Evolutionary conservation across 2,888 invertebrate genomes (phyloP).

Genomic region (Pecten maximus): DNA sequence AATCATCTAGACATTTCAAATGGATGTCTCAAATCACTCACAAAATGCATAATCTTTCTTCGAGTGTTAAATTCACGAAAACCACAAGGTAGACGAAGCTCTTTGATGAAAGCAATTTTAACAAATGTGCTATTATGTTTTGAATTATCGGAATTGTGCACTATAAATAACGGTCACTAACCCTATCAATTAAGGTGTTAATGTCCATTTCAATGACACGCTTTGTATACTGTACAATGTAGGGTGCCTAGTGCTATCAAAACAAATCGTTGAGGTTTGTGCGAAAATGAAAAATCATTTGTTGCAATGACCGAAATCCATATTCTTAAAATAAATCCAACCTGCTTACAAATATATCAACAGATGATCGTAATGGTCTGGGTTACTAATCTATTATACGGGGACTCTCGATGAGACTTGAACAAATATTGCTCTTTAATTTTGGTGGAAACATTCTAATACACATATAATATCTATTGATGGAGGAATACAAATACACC

Average conservation of each 20-base stretch:
- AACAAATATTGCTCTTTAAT: not conserved
- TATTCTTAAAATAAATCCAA: not conserved
- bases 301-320: not conserved
- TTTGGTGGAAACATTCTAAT: not conserved
- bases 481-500: not conserved
- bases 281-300: not conserved
- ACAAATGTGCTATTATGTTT: not conserved
- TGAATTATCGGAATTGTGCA: not conserved
- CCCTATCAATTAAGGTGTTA: constrained; percentile 18
- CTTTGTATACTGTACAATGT: not conserved
- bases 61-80: not conserved
- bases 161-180: not conserved
- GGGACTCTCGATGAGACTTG: not conserved
- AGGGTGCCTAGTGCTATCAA: not conserved
- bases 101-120: not conserved
- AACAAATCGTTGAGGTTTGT: not conserved
- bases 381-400: not conserved
- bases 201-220: not conserved
- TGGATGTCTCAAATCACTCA: too few relatives aligned
- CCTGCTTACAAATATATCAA: not conserved
- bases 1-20: too few relatives aligned
- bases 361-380: not conserved
- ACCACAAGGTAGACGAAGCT: not conserved
- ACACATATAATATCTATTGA: not conserved
- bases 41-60: too few relatives aligned